Base-by-base conservation (phyloP, 2,797 vertebrate genomes). In the Acanthurus tractus region DNA sequence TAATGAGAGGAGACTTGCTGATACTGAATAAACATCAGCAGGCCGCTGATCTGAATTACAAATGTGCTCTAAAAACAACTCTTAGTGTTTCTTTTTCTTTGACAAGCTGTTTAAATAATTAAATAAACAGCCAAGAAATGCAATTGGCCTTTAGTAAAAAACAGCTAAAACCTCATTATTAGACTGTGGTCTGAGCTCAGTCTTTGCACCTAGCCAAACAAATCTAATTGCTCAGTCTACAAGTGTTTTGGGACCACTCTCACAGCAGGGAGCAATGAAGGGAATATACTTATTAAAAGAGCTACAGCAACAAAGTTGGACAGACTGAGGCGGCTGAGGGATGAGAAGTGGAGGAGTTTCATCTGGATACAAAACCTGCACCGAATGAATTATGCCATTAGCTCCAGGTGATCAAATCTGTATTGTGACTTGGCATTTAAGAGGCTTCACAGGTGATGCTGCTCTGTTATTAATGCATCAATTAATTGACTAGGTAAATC, bases 311-410 rank as follows among this genome's bases (percentile, higher is more conserved):
- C 13, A 3, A 7, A 64, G 23, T 13, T 65, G 71, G 58, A 58
- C 17, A 1, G 38, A 23, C 23, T 49, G 23, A 18, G 45, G 76
- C 29, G 46, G 54, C 18, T 4, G 66, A 66, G 36, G 50, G 44
- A 42, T 9, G 75, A 70, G 55, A 73, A 20, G 63, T 18, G 57
- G 58, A 61, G 44, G 42, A 44, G 66, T 72, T 72, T 67, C 69
- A 78, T 76, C 46, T 78, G 78, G 70, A 70, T 59, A 48, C 56
- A 70, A 48, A 65, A 34, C 29, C 49, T 46, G 52, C 64, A 50
- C 42, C n/a, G 64, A 78, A 58, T n/a, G 56, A 53, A 76, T 29
- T 23, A 82, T 68, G 75, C 64, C 61, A 82, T 69, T 44, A 57
- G 13, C 0, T 73, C 45, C 57, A 70, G n/a, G 36, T 82, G 82